These are phyloP conservation scores for Exephanes ischioxanthus DNA, from an alignment of 2,888 invertebrate genomes.

Conservation along the genomic window DNA sequence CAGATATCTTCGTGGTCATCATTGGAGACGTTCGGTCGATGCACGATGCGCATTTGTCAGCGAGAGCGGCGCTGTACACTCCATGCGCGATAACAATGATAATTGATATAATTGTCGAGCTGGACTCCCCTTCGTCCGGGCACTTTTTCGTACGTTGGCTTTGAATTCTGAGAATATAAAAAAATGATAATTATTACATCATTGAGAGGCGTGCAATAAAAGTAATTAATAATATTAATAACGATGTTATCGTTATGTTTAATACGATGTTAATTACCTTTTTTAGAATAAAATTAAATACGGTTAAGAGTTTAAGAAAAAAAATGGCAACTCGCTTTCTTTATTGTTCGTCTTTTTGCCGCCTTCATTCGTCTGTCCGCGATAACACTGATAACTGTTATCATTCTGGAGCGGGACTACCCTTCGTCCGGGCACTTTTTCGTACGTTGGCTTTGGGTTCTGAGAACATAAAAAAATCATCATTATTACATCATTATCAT, in stretches of 20 bases:
- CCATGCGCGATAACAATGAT: background rate
- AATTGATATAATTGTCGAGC: background rate
- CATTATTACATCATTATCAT: background rate
- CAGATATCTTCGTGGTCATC: too few species aligned
- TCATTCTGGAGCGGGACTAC: slow-evolving; percentile 10
- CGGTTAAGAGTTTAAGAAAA: background rate
- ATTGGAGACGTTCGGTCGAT: background rate
- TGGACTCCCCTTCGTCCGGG: slow-evolving; percentile 11
- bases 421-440: slow-evolving; percentile 31
- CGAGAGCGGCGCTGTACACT: background rate
- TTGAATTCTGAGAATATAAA: background rate
- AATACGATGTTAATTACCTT: background rate
- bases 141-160: slow-evolving; percentile 30
- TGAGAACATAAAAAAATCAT: background rate
- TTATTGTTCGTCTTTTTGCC: slow-evolving; percentile 2
- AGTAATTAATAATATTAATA: background rate
- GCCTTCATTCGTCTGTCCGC: background rate
- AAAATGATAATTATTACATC: background rate
- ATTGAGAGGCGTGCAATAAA: background rate
- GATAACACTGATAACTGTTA: background rate
- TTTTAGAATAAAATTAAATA: too few species aligned
- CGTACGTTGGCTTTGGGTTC: slow-evolving; percentile 5
- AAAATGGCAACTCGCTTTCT: background rate
- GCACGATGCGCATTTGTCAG: slow-evolving; percentile 5
- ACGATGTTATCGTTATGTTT: background rate